Percentiles rank a stretch among this genome's conserved stretches.
These are phyloP conservation scores for Symphodus melops DNA, from an alignment of 2,113 vertebrate genomes.

Conservation along the genomic window DNA sequence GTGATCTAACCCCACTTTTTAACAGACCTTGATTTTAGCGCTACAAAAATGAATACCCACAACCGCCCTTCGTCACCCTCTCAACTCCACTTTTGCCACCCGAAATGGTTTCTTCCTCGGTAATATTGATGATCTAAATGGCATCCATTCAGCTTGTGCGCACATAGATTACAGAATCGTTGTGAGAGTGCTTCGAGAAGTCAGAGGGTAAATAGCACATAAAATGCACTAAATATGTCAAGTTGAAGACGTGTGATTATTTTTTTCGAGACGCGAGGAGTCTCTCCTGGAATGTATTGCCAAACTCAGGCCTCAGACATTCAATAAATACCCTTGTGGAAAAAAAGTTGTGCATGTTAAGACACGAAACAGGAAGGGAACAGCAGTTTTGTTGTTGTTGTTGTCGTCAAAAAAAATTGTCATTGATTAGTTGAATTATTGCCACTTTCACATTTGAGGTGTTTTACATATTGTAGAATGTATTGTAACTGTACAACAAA, in stretches of 20 bases:
- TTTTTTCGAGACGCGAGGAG: constrained; percentile 71
- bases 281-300: constrained; percentile 86
- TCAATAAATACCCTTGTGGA: constrained; percentile 78
- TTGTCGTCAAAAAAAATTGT: constrained; percentile 70
- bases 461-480: constrained; percentile 84
- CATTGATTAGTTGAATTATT: constrained; percentile 81
- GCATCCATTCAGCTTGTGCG: constrained; percentile 74
- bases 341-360: constrained; percentile 79
- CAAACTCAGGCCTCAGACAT: constrained; percentile 86
- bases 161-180: constrained; percentile 73
- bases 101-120: constrained; percentile 61
- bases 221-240: constrained; percentile 87
- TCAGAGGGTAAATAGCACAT: constrained; percentile 82
- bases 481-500: constrained; percentile 83
- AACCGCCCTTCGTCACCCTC: constrained; percentile 38
- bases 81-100: constrained; percentile 52
- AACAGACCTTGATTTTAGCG: constrained; percentile 57
- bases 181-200: constrained; percentile 71
- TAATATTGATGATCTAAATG: constrained; percentile 60
- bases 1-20: constrained; percentile 56
- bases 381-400: constrained; percentile 70
- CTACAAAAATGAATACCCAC: constrained; percentile 13
- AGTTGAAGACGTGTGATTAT: constrained; percentile 81
- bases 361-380: constrained; percentile 82
- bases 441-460: constrained; percentile 84